phyloP scores from a whole-genome alignment of 1,140 invertebrate species.

The Scylla paramamosain region DNA sequence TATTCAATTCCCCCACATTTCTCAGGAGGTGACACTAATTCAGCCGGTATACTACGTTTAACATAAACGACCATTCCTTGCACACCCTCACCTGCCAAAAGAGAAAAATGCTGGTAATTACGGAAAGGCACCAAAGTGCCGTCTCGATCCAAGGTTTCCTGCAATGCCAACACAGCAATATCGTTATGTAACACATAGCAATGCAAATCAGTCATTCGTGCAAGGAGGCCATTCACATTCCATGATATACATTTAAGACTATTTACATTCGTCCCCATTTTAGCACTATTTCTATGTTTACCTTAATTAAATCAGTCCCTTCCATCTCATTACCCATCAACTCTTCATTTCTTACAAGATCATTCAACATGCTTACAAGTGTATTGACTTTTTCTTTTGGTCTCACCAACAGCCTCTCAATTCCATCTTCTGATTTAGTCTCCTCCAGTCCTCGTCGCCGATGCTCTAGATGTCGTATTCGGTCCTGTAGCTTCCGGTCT shows the following conservation, averaged over 20 bases:
- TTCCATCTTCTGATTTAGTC: neutral
- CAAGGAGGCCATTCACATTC: slow-evolving; percentile 3
- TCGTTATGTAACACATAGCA: slow-evolving; percentile 22
- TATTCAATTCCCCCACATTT: neutral
- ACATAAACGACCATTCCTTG: neutral
- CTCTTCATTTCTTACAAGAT: neutral
- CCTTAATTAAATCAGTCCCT: neutral
- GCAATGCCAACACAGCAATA: neutral
- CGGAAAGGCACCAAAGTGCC: neutral
- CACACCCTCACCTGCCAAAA: neutral
- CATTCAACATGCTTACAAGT: neutral
- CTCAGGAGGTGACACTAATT: neutral
- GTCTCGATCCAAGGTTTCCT: neutral
- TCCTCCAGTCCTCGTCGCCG: neutral
- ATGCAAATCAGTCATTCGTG: slow-evolving; percentile 2
- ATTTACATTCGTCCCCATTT: neutral
- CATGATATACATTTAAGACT: slow-evolving; percentile 21
- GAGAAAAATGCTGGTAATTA: neutral
- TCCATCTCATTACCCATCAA: neutral
- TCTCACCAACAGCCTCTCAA: neutral
- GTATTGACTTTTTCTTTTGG: neutral
- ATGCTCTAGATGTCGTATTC: neutral
- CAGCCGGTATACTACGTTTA: neutral
- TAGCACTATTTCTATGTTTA: neutral
- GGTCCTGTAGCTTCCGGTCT: too few relatives aligned